Conservation (phyloP, 2,888 invertebrate species). For the Tachina fera region DNA sequence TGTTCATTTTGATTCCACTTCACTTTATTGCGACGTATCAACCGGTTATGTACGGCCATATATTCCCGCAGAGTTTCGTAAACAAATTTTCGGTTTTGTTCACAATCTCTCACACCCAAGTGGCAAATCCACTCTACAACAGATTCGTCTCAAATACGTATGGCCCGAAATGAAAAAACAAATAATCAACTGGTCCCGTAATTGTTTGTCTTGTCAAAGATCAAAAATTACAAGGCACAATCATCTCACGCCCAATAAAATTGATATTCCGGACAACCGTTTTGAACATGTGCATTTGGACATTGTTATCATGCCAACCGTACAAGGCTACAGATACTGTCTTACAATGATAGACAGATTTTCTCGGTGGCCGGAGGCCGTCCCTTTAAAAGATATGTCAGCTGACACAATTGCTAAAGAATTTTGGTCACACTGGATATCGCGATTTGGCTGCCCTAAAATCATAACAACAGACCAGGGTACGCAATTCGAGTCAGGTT, state of each 20-base stretch:
- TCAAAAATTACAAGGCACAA: constrained; percentile 30
- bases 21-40: too few relatives aligned
- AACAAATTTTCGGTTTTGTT: too few relatives aligned
- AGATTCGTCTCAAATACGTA: too few relatives aligned
- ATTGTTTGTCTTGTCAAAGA: constrained; percentile 54
- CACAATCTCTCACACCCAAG: too few relatives aligned
- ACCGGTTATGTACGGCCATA: too few relatives aligned
- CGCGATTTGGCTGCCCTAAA: constrained; percentile 5
- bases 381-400: constrained; percentile 13
- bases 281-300: constrained; percentile 82
- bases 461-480: constrained; percentile 44
- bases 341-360: constrained; percentile 24
- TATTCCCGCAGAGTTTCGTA: too few relatives aligned
- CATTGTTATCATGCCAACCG: constrained; percentile 50
- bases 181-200: constrained; percentile 32
- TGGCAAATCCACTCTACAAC: too few relatives aligned
- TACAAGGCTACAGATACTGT: constrained; percentile 28
- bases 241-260: constrained; percentile 16
- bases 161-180: too few relatives aligned
- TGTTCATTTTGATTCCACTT: too few relatives aligned
- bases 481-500: constrained; percentile 52
- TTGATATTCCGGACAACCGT: constrained; percentile 49
- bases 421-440: constrained; percentile 28
- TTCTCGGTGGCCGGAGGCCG: constrained; percentile 15
- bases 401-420: constrained; percentile 4